These are phyloP conservation scores for Bufo bufo DNA, from an alignment of 2,113 vertebrate species.

Conservation along the genomic window DNA sequence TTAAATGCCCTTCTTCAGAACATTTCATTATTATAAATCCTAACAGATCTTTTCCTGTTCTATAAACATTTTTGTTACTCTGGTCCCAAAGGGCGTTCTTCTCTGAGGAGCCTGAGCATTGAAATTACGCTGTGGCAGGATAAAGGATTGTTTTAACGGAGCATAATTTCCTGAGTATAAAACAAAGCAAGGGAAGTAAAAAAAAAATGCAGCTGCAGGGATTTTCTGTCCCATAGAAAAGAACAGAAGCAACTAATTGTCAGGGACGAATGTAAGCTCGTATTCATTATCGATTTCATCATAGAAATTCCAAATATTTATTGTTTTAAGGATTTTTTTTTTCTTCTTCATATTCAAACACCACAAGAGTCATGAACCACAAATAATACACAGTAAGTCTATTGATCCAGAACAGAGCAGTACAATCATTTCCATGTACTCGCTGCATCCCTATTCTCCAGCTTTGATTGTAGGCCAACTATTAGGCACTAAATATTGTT, in stretches of 20 bases:
- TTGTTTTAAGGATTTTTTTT: slow-evolving; percentile 9
- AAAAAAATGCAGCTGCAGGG: slow-evolving; percentile 47
- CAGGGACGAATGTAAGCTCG: not conserved
- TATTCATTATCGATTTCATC: not conserved
- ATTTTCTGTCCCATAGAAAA: slow-evolving; percentile 22
- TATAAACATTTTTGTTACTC: slow-evolving; percentile 56
- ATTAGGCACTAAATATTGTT: not conserved
- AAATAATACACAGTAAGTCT: not conserved
- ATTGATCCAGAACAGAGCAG: not conserved
- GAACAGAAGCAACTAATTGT: not conserved
- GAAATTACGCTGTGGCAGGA: slow-evolving; percentile 51
- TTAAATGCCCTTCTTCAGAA: slow-evolving; percentile 28
- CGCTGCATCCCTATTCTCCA: not conserved
- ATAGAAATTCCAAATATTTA: slow-evolving; percentile 11
- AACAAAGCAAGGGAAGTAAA: slow-evolving; percentile 58
- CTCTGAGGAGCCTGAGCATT: slow-evolving; percentile 44
- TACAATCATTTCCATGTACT: not conserved
- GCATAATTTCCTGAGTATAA: slow-evolving; percentile 58
- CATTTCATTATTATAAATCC: slow-evolving; percentile 32
- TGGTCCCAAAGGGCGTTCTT: slow-evolving; percentile 55
- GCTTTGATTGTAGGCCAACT: slow-evolving; percentile 9
- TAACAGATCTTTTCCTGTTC: slow-evolving; percentile 56
- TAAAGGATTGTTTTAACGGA: slow-evolving; percentile 56
- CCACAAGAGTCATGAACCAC: not conserved
- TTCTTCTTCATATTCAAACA: not conserved